Percentiles rank a stretch among this genome's conserved stretches.
These are phyloP conservation scores for Hydrotaea cyrtoneurina DNA, from an alignment of 2,888 invertebrate species.

Conservation along the genomic window DNA sequence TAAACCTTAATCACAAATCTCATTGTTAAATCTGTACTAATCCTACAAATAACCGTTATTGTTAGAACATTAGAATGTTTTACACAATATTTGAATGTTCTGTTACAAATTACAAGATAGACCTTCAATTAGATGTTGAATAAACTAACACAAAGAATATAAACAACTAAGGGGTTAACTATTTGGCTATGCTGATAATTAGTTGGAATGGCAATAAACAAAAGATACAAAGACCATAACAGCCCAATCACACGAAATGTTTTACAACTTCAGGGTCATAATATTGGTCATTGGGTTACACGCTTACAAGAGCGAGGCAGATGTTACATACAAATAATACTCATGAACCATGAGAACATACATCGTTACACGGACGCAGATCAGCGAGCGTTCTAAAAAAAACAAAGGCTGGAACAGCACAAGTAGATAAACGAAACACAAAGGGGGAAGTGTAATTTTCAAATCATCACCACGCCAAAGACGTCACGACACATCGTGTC, in stretches of 20 bases:
- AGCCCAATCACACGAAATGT: background rate
- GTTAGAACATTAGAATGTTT: no score
- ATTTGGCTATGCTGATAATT: background rate
- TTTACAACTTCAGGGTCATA: background rate
- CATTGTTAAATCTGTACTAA: no score
- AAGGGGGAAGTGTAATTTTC: background rate
- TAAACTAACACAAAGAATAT: background rate
- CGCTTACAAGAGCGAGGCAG: background rate
- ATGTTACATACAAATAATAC: slow-evolving; percentile 9
- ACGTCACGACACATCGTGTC: slow-evolving; percentile 6
- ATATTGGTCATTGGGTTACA: background rate
- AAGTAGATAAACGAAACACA: background rate
- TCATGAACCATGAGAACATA: slow-evolving; percentile 8
- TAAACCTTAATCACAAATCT: no score
- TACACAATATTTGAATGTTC: background rate
- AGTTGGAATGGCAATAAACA: background rate
- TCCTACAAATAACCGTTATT: no score
- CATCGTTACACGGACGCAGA: background rate
- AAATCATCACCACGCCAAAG: background rate
- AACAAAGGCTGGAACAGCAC: background rate
- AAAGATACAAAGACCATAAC: background rate
- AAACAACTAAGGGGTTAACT: background rate
- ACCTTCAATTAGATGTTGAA: background rate
- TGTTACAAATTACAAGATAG: background rate
- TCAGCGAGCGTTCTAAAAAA: background rate